These are phyloP conservation scores for Percina caprodes DNA, from an alignment of 2,113 vertebrate species.

Conservation along the genomic window DNA sequence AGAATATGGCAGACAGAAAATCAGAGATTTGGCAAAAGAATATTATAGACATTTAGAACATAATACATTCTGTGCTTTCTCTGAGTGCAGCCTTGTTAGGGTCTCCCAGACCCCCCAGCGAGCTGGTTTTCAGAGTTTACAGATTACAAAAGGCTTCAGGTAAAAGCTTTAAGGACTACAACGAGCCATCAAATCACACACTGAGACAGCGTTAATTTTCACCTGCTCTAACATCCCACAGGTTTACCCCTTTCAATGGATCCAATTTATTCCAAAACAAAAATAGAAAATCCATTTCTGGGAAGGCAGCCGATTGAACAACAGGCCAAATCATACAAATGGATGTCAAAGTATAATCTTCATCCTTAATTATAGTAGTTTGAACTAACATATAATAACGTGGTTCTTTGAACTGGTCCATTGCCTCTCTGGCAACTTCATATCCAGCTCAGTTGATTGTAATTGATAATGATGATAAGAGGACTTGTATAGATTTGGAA, in stretches of 20 bases:
- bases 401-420: constrained; percentile 49
- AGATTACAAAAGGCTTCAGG: constrained; percentile 70
- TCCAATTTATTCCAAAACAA: constrained; percentile 38
- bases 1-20: constrained; percentile 74
- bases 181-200: constrained; percentile 46
- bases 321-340: constrained; percentile 33
- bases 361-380: not conserved
- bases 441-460: constrained; percentile 54
- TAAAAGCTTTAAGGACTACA: constrained; percentile 62
- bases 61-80: constrained; percentile 81
- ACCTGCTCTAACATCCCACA: constrained; percentile 21
- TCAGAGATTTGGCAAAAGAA: constrained; percentile 81
- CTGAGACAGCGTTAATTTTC: constrained; percentile 31
- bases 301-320: constrained; percentile 27
- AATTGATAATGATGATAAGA: not conserved
- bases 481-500: constrained; percentile 17
- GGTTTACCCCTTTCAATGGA: constrained; percentile 21
- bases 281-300: constrained; percentile 52
- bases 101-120: not conserved
- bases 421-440: constrained; percentile 61
- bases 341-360: constrained; percentile 19
- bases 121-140: constrained; percentile 51
- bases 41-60: constrained; percentile 41
- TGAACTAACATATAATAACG: not conserved
- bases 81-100: constrained; percentile 27